Conservation (phyloP, 92 coral and sea anemone genomes). For the Scolanthus callimorphus region DNA sequence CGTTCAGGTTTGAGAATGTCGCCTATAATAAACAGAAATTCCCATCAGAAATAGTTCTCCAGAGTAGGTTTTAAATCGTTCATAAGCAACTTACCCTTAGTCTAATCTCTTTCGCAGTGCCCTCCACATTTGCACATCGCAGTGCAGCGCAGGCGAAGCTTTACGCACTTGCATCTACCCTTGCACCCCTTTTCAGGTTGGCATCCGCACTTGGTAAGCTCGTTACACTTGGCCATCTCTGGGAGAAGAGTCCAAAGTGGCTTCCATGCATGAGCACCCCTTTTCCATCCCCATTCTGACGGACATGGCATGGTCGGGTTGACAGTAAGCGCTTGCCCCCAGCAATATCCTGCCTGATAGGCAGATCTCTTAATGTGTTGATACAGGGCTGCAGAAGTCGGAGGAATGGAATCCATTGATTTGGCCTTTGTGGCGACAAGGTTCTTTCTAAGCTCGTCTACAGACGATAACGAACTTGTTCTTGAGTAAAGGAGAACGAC, state of each 20-base stretch:
- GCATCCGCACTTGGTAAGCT: constrained; percentile 37
- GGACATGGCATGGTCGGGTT: constrained; percentile 30
- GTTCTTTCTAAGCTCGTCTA: constrained; percentile 30
- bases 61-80: too few relatives aligned
- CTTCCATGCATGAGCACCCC: constrained; percentile 11
- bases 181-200: constrained; percentile 24
- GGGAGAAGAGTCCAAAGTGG: constrained; percentile 46
- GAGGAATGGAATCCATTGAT: too few relatives aligned
- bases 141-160: constrained; percentile 38
- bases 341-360: too few relatives aligned
- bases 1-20: too few relatives aligned
- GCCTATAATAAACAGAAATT: too few relatives aligned
- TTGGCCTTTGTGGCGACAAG: too few relatives aligned
- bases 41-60: too few relatives aligned
- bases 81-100: too few relatives aligned
- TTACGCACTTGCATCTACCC: constrained; percentile 40
- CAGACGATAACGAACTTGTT: constrained; percentile 24
- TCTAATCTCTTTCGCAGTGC: too few relatives aligned
- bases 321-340: constrained; percentile 33
- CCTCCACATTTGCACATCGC: constrained; percentile 48
- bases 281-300: constrained; percentile 46
- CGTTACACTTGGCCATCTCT: constrained; percentile 54
- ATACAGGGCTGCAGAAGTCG: too few relatives aligned
- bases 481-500: constrained; percentile 4
- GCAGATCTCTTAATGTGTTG: too few relatives aligned